Evolutionary conservation across 2,113 vertebrate genomes (phyloP).

Genomic region (Pholis gunnellus): DNA sequence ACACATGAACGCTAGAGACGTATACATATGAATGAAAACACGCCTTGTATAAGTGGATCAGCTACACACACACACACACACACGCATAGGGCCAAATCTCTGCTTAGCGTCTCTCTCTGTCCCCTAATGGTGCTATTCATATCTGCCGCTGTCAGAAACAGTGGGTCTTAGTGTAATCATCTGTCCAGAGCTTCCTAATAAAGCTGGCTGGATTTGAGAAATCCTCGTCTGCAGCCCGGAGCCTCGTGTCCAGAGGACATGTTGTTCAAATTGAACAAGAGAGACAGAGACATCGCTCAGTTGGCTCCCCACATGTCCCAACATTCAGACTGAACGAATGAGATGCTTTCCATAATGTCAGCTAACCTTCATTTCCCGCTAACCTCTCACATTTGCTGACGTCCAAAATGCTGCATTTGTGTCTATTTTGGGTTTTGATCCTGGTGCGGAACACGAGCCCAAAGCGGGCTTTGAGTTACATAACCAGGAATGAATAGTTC

Average conservation of each 20-base stretch:
- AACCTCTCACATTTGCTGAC: slow-evolving; percentile 21
- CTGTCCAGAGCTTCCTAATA: slow-evolving; percentile 49
- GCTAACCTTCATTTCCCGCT: neutral
- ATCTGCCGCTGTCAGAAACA: slow-evolving; percentile 65
- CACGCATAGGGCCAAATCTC: slow-evolving; percentile 43
- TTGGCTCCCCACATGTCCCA: neutral
- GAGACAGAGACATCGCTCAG: slow-evolving; percentile 8
- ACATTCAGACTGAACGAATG: slow-evolving; percentile 17
- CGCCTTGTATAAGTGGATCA: slow-evolving; percentile 7
- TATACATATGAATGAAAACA: slow-evolving; percentile 21
- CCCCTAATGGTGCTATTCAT: slow-evolving; percentile 70
- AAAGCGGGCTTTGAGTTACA: neutral
- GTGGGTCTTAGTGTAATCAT: slow-evolving; percentile 64
- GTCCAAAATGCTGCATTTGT: neutral
- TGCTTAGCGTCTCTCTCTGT: slow-evolving; percentile 66
- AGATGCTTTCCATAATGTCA: slow-evolving; percentile 17
- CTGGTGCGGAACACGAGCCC: neutral
- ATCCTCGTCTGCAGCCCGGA: slow-evolving; percentile 46
- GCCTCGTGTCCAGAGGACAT: slow-evolving; percentile 29
- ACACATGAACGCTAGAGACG: neutral
- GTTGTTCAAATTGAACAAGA: slow-evolving; percentile 37
- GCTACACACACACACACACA: slow-evolving; percentile 29
- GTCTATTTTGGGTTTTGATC: neutral
- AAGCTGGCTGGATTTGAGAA: slow-evolving; percentile 45
- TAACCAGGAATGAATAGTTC: neutral